Evolutionary conservation across 1,140 invertebrate species (phyloP), one percentile per base, ranked within the genome.

Genomic region (Ectropis grisescens): DNA sequence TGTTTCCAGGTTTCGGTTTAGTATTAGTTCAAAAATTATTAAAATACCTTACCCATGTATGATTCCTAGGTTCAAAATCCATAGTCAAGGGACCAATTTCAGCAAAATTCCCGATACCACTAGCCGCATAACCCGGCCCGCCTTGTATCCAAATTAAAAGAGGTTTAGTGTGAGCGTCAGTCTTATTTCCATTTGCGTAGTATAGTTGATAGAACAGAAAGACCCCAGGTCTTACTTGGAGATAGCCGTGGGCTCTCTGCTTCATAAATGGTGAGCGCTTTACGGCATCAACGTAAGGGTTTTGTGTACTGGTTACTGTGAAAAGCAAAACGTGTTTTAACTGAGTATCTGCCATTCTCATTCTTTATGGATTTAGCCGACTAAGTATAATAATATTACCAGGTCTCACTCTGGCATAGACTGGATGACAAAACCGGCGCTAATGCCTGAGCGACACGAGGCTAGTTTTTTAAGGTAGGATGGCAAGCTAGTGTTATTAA

Each of bases 111-210:
- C 55, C 71, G 15, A 76, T 40, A 4, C 71, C 69, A 33, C 53
- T 62, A 1, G 71, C 70, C n/a, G 75, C 65, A 13, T 72, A 44
- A 0, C 71, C 74, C 14, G 71, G 74, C 8, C 74, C 74, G 5
- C 74, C 74, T 45, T 79, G 71, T 9, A 79, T 62, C 74, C 74
- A 79, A 52, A 80, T 80, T 33, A 80, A 49, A 1, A 80, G 41
- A 1, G 75, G 75, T 16, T 76, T 80, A 3, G 33, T 23, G 7
- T 55, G 39, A 2, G 71, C 62, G 2, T 55, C 56, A 13, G 29
- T 11, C 8, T 36, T 36, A 1, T 46, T 64, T 2, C 71, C 71
- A 38, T 80, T 67, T 8, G 71, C 75, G 13, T 62, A 80, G 28
- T 68, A 80, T 10, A 80, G 51, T 71, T 69, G 76, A 37, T 76